Percentiles rank a stretch among this genome's conserved stretches.
Conservation (phyloP, 2,797 vertebrate species). For the Ctenochaetus hawaiiensis region DNA sequence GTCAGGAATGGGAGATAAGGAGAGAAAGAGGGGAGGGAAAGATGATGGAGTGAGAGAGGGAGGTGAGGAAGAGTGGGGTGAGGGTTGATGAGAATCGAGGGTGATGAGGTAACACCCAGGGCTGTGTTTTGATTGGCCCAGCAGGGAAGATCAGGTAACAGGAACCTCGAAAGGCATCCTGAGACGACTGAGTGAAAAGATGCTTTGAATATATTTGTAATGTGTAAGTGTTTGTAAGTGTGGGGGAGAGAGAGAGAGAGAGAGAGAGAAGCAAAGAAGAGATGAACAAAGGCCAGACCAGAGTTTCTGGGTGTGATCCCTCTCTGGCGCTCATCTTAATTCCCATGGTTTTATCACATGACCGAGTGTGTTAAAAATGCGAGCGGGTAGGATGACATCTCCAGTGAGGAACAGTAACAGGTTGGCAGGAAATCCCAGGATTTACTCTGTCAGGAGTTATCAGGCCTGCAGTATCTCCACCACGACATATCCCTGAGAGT, state of each 20-base stretch:
- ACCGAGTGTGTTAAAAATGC: conserved; percentile 28
- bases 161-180: conserved; percentile 38
- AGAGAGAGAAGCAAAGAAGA: neutral
- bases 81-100: conserved; percentile 50
- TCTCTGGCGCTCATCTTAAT: conserved; percentile 11
- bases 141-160: conserved; percentile 52
- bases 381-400: conserved; percentile 26
- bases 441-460: conserved; percentile 52
- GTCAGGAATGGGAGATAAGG: conserved; percentile 13
- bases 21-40: conserved; percentile 9
- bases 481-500: conserved; percentile 1
- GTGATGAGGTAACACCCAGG: conserved; percentile 64
- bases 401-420: conserved; percentile 59
- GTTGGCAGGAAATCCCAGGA: conserved; percentile 66
- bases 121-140: conserved; percentile 61
- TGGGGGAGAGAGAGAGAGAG: neutral
- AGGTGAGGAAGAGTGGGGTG: conserved; percentile 22
- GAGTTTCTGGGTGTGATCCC: neutral
- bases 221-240: conserved; percentile 15
- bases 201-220: neutral
- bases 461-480: conserved; percentile 29
- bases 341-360: conserved; percentile 36
- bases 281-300: neutral
- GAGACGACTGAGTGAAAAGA: conserved; percentile 16
- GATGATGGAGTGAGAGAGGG: conserved; percentile 51